Base-by-base conservation (phyloP, 1,140 invertebrate genomes). In the Drosophila equinoxialis region DNA sequence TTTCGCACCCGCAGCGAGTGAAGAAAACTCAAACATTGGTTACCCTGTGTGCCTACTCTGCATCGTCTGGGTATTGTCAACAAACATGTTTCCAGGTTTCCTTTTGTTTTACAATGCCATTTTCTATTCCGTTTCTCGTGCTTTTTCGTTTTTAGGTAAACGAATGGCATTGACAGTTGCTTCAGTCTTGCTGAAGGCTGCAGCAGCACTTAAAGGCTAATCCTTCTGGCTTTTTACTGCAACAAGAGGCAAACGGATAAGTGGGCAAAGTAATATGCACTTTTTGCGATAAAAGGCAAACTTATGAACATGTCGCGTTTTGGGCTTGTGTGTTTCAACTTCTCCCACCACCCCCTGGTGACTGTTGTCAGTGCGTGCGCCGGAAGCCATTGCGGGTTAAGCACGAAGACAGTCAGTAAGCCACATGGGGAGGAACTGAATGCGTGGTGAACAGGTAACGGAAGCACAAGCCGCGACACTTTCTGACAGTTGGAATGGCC, bases 301-400 rank as follows among this genome's bases (percentile, higher is more conserved):
- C 78, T 26, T 58, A 61, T 59, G 68, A 74, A 74, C 79, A 62
- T 60, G 54, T 65, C 72, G 33, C 60, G 26, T 26, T 55, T 13
- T 37, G 57, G 7, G 35, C 10, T 10, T 37, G 37, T 39, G 37
- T 39, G 37, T 39, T 11, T 39, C 45, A 48, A 8, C 41, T 13
- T 42, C 41, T 14, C 4, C 20, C 20, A 11, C 30, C 45, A 58
- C 48, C 26, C 35, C 10, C 37, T 41, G 33, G 61, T 63, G 45
- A 51, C 45, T 51, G 8, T 20, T 48, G 45, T 48, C 48, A 62
- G 72, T 87, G 79, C 75, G 79, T 79, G 77, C 71, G 69, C 76
- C 83, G 83, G 79, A 86, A 86, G 83, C 83, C 83, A 79, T 87
- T 82, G 83, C 63, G 76, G 83, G 79, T 71, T 86, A 79, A 75